A percentile compares a stretch with the other conserved stretches of the same genome.
Conservation (phyloP, 2,888 invertebrate species). For the Dorcus parallelipipedus region DNA sequence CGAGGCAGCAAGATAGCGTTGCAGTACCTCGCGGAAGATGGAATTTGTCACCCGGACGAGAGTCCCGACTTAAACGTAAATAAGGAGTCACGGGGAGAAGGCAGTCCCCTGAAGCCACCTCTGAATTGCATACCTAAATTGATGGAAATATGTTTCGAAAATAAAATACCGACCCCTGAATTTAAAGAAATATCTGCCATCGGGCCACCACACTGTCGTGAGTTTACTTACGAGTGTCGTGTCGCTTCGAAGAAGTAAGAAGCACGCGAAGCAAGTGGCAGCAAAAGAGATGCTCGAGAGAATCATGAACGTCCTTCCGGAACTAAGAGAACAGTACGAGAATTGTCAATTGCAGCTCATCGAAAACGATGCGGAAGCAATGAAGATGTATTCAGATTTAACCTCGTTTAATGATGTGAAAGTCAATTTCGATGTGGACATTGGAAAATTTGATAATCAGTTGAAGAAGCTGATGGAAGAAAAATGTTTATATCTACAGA, state of each 20-base stretch:
- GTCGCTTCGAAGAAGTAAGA: conserved; percentile 61
- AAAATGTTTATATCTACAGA: conserved; percentile 24
- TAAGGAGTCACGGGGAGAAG: conserved; percentile 23
- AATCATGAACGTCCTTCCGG: conserved; percentile 11
- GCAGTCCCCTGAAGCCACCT: conserved; percentile 22
- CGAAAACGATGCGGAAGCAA: conserved; percentile 23
- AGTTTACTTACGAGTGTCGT: conserved; percentile 58
- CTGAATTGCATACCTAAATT: conserved; percentile 33
- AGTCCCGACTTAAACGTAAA: conserved; percentile 34
- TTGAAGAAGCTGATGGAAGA: conserved; percentile 33
- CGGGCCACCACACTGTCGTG: conserved; percentile 64
- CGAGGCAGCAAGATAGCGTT: conserved; percentile 55
- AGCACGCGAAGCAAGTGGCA: conserved; percentile 62
- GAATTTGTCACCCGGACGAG: conserved; percentile 36
- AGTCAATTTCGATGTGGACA: conserved; percentile 23
- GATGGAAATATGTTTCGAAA: conserved; percentile 48
- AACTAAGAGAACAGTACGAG: conserved; percentile 8
- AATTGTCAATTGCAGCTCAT: conserved; percentile 8
- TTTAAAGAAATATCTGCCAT: conserved; percentile 60
- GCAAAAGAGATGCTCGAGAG: conserved; percentile 50
- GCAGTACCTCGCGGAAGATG: conserved; percentile 42
- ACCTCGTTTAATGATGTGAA: background rate
- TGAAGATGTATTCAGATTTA: conserved; percentile 27
- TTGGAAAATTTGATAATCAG: conserved; percentile 32
- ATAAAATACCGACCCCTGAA: conserved; percentile 52